Evolutionary conservation across 2,888 invertebrate genomes (phyloP), one percentile per base, ranked within the genome.

Genomic region (Drosophila longiperda): DNA sequence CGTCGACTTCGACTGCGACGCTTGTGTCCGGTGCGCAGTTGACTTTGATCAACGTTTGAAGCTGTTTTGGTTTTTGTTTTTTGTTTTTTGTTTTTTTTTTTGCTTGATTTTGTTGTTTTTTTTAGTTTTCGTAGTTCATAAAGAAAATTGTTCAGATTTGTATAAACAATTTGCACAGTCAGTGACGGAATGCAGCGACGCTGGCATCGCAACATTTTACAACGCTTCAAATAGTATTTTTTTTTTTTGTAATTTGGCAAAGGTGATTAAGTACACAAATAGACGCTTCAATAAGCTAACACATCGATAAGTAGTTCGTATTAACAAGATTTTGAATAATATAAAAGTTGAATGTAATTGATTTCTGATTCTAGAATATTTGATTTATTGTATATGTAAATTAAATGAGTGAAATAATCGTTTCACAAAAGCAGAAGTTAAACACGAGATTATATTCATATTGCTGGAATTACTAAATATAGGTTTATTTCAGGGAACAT

Each of bases 11-110:
- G 58, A 15, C 34, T 40, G 66, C 73, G 78, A 75, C 82, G 81
- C 81, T 73, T 79, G 84, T 79, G 86, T 88, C 89, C 89, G 89
- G 89, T 87, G 85, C 81, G 87, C 86, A 82, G 74, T 86, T 86
- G 66, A 80, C 84, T 88, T 88, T 86, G 86, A 86, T 86, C 86
- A 82, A 60, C 61, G 55, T 66, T 66, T 68, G 45, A 66, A 55
- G 53, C 23, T 38, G 40, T 64, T 70, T 48, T 68, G 17, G 55
- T 42, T 40, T 38, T 60, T n/a, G 32, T 32, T 1, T 60, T 70
- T 48, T 68, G 17, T 52, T 42, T 40, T 38, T 60, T n/a, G 32
- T 32, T 1, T 60, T n/a, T n/a, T 40, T 32, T 1, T 11, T 45
- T 15, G 7, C 1, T 15, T 15, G 20, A 8, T 59, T 68, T 48